A percentile compares a stretch with the other conserved stretches of the same genome.
These are phyloP conservation scores for Brachionus koreanus DNA, from an alignment of 1,140 invertebrate species.

Conservation along the genomic window DNA sequence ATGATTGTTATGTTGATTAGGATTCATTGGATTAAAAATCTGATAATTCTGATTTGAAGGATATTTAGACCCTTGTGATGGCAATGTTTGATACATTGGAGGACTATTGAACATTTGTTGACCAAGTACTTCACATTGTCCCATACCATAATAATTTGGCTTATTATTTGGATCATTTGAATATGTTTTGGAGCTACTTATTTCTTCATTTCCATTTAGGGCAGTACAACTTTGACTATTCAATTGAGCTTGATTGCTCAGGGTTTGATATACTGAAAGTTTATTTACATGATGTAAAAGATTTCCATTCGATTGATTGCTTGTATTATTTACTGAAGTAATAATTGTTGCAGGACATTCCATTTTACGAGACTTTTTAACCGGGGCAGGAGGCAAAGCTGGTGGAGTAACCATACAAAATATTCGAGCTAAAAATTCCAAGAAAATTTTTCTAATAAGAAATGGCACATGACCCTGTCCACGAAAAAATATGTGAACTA, in stretches of 20 bases:
- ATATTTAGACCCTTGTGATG: neutral
- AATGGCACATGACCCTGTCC: conserved; percentile 45
- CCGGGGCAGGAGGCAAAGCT: neutral
- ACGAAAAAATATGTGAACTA: conserved; percentile 58
- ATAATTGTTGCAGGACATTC: conserved; percentile 24
- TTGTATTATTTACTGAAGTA: conserved; percentile 38
- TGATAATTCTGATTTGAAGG: neutral
- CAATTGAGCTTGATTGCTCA: neutral
- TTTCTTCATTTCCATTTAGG: conserved; percentile 22
- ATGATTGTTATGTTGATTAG: conserved; percentile 6
- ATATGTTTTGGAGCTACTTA: neutral
- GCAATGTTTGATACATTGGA: conserved; percentile 1
- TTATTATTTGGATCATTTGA: neutral
- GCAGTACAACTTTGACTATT: conserved; percentile 4
- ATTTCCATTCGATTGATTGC: conserved; percentile 42
- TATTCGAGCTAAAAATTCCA: conserved; percentile 34
- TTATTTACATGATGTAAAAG: conserved; percentile 27
- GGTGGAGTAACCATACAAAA: conserved; percentile 44
- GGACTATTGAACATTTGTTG: neutral
- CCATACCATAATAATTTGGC: neutral
- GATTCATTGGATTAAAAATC: neutral
- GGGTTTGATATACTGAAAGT: neutral
- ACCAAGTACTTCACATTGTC: neutral
- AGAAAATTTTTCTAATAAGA: conserved; percentile 26
- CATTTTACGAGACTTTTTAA: neutral